Percentiles rank a stretch among this genome's conserved stretches.
phyloP scores from a whole-genome alignment of 2,113 vertebrate species.

The Pseudorectes ferrugineus region DNA sequence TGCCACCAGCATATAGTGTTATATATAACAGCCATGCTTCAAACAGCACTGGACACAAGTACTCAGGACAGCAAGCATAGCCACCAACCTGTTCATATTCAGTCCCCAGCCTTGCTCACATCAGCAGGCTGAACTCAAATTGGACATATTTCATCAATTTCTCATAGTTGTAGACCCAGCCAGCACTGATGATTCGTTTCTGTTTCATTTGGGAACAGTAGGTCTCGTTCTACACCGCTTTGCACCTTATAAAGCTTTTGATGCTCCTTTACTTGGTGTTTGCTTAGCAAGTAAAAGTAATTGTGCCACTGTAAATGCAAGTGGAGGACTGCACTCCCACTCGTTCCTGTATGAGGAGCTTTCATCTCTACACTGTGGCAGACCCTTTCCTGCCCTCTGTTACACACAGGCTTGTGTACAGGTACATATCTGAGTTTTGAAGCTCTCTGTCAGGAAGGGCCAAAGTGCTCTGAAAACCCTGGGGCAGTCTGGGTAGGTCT shows the following conservation, averaged over 20 bases:
- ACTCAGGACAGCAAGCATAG: neutral
- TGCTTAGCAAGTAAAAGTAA: neutral
- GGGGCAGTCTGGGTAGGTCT: neutral
- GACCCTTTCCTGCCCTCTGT: neutral
- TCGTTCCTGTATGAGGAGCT: neutral
- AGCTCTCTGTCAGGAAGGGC: neutral
- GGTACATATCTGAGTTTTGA: neutral
- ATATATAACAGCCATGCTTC: neutral
- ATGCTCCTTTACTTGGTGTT: neutral
- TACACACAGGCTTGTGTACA: neutral
- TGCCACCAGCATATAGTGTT: neutral
- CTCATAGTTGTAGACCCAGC: neutral
- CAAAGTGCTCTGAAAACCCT: neutral
- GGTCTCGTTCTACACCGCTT: neutral
- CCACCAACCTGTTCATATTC: neutral
- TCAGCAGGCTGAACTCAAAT: neutral
- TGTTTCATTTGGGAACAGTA: neutral
- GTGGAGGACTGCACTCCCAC: neutral
- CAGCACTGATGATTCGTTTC: neutral
- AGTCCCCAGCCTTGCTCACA: neutral
- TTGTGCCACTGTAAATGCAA: neutral
- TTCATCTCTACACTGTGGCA: neutral
- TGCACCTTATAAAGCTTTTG: neutral
- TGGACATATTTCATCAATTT: neutral
- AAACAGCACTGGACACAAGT: neutral